Evolutionary conservation across 2,797 vertebrate species (phyloP).

Genomic region (Peromyscus nudipes): DNA sequence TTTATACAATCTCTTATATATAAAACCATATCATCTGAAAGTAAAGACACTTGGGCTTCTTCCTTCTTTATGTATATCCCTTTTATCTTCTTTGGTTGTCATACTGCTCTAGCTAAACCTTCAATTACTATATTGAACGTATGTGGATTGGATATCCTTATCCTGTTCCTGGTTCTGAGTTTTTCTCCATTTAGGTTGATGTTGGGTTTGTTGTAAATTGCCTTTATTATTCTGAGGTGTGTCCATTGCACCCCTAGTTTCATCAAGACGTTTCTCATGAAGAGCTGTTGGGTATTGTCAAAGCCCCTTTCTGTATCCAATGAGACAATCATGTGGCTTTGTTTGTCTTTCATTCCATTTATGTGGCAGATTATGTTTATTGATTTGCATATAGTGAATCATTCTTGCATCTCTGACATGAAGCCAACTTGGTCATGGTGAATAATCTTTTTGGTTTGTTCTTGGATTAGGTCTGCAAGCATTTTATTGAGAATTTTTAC

Average conservation of each 20-base stretch:
- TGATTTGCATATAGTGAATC: background rate
- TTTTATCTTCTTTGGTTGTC: too few relatives aligned
- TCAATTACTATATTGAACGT: background rate
- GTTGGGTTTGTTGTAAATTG: background rate
- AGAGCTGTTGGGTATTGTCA: background rate
- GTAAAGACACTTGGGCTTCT: background rate
- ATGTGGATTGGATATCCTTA: background rate
- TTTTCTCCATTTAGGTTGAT: background rate
- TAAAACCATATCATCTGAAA: background rate
- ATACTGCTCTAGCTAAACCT: background rate
- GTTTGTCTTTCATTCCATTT: background rate
- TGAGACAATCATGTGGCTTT: background rate
- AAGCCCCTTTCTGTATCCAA: background rate
- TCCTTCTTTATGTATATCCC: too few relatives aligned
- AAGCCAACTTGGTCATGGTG: background rate
- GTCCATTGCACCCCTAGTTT: background rate
- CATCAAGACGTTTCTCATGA: background rate
- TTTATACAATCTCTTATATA: background rate
- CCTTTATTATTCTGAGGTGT: background rate
- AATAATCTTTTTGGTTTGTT: background rate
- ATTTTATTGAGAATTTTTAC: background rate
- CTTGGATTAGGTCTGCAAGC: background rate
- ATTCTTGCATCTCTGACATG: background rate
- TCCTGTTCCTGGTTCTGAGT: background rate
- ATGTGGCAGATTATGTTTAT: background rate